Percentiles rank a stretch among this genome's conserved stretches.
phyloP scores from a whole-genome alignment of 1,140 invertebrate genomes.

The Pseudomyrmex dendroicus region DNA sequence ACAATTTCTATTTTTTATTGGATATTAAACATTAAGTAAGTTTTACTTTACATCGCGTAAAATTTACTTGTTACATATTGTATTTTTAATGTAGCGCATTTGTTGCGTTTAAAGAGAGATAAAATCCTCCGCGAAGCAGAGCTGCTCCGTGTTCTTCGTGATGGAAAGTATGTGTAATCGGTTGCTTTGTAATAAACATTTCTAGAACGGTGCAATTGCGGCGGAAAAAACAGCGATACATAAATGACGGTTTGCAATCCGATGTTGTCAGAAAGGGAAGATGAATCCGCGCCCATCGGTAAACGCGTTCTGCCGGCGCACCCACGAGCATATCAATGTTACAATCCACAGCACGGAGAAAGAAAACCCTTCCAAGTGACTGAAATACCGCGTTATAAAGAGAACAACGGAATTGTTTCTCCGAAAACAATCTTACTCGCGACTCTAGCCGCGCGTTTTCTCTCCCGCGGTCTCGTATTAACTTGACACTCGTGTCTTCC shows the following conservation, averaged over 20 bases:
- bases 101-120: not conserved
- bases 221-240: not conserved
- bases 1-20: no score
- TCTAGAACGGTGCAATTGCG: not conserved
- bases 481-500: conserved; percentile 24
- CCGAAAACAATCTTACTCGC: conserved; percentile 10
- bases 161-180: not conserved
- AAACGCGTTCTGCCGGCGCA: conserved; percentile 1
- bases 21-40: no score
- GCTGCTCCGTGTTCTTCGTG: not conserved
- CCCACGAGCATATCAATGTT: conserved; percentile 3
- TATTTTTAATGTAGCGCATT: not conserved
- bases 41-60: not conserved
- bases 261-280: not conserved
- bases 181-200: not conserved
- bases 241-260: conserved; percentile 21
- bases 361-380: conserved; percentile 35
- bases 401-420: not conserved
- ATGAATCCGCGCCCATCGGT: conserved; percentile 43
- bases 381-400: conserved; percentile 17
- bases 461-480: not conserved
- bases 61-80: no score
- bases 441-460: not conserved
- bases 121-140: not conserved
- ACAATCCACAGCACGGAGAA: conserved; percentile 63